Evolutionary conservation across 2,888 invertebrate species (phyloP), one percentile per base, ranked within the genome.

Genomic region (Athrips mouffetella): DNA sequence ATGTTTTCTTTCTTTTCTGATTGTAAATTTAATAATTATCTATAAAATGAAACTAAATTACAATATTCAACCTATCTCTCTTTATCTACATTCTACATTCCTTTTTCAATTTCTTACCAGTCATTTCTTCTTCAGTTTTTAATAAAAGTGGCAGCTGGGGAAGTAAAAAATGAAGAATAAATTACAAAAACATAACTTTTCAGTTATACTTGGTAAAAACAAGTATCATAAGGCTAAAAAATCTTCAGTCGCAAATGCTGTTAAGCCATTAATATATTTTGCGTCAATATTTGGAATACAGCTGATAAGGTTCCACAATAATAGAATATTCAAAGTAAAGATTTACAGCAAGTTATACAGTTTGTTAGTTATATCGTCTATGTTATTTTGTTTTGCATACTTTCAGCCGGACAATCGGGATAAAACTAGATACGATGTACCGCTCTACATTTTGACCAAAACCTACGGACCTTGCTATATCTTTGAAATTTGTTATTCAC

Each of bases 381-480:
- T 16, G 56, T 67, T 11, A 16, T 63, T 2, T 27, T 51, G 6
- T 16, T 63, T 1, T 53, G 58, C 1, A 8, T 52, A 3, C 54
- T 60, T 73, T 0, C 62, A 35, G 11, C 73, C 76, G 1, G 48
- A 46, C 0, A 71, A 68, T 51, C 76, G 74, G 76, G 49, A 45
- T 1, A 60, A 67, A 2, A 72, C 73, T 0, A 65, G 50, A 40
- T 47, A 60, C 8, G 80, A 81, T 45, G 47, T 72, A 2, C 80
- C 81, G 1, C 51, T 81, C 2, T 72, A 74, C 27, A 59, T 77
- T 21, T 47, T 80, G 11, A 70, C 76, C 0, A 76, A 67, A 65
- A 57, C 57, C 2, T 77, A 60, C 42, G 63, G 64, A 1, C 52
- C 58, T 6, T 45, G 66, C 2, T 63, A 60, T 50, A 60, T 53